phyloP scores from a whole-genome alignment of 2,113 vertebrate species.

The Empidonax traillii region DNA sequence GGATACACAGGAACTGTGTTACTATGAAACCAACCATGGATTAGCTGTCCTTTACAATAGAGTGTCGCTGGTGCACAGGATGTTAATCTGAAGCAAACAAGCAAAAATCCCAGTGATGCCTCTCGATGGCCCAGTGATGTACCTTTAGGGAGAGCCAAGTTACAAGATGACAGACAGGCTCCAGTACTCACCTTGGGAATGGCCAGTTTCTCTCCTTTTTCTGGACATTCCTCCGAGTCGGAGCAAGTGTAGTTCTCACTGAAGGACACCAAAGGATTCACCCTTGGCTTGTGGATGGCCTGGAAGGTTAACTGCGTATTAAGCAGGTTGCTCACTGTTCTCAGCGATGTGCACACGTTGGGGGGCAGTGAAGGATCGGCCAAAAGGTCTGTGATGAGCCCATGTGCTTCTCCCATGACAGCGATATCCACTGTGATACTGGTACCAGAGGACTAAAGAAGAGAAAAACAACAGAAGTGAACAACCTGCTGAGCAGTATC shows the following conservation, averaged over 20 bases:
- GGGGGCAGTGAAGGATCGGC: constrained; percentile 92
- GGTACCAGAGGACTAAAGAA: constrained; percentile 89
- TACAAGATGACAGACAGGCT: not conserved
- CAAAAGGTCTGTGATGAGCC: constrained; percentile 93
- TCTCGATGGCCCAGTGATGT: not conserved
- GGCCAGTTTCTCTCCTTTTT: constrained; percentile 90
- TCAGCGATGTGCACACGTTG: constrained; percentile 89
- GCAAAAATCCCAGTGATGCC: not conserved
- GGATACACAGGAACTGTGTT: not conserved
- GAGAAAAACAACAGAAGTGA: not conserved
- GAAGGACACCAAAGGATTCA: constrained; percentile 80
- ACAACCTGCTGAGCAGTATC: not conserved
- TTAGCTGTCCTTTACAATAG: not conserved
- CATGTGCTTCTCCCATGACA: constrained; percentile 97
- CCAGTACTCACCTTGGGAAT: constrained; percentile 84
- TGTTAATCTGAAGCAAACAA: not conserved
- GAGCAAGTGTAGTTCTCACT: constrained; percentile 88
- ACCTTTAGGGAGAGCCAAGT: not conserved
- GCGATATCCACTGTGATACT: constrained; percentile 95
- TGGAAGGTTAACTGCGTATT: constrained; percentile 94
- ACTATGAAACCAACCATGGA: not conserved
- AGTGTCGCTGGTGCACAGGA: not conserved
- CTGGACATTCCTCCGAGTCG: constrained; percentile 89
- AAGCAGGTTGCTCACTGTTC: constrained; percentile 95
- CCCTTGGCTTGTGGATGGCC: constrained; percentile 86